Conservation (phyloP, 2,113 vertebrate species). For the Glareola pratincola region DNA sequence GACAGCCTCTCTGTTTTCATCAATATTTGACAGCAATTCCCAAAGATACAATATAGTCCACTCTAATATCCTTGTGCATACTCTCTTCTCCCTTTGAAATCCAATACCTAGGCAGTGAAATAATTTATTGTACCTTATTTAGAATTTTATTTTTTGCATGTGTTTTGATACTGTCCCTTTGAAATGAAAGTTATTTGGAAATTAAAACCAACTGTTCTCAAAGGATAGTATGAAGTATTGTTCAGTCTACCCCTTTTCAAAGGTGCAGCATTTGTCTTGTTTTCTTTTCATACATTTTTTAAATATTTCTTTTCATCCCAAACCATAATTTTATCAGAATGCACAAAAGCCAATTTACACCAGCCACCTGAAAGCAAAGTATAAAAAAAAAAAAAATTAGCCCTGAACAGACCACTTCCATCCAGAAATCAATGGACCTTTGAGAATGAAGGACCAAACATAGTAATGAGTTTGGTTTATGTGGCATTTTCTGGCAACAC, state of each 20-base stretch:
- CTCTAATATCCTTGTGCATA: slow-evolving; percentile 75
- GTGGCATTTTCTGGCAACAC: background rate
- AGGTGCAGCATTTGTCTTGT: background rate
- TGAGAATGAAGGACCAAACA: background rate
- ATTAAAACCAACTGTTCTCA: slow-evolving; percentile 80
- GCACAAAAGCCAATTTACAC: background rate
- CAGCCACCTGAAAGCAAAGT: background rate
- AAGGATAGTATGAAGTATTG: slow-evolving; percentile 61
- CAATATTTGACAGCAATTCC: slow-evolving; percentile 84
- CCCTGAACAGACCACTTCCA: background rate
- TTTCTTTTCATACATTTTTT: background rate
- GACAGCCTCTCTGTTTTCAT: slow-evolving; percentile 79
- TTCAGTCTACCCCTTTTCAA: slow-evolving; percentile 36
- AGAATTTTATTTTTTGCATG: slow-evolving; percentile 79
- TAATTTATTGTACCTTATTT: slow-evolving; percentile 82
- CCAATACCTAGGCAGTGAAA: slow-evolving; percentile 79
- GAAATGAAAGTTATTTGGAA: slow-evolving; percentile 73
- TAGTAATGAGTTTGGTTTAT: background rate
- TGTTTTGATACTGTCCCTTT: slow-evolving; percentile 77
- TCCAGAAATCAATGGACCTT: background rate
- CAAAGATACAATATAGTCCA: slow-evolving; percentile 79
- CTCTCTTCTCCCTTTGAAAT: slow-evolving; percentile 80
- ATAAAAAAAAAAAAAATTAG: background rate
- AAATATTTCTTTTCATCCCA: background rate
- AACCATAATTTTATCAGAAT: background rate